Conservation (phyloP, 2,797 vertebrate genomes). For the Crenichthys baileyi region DNA sequence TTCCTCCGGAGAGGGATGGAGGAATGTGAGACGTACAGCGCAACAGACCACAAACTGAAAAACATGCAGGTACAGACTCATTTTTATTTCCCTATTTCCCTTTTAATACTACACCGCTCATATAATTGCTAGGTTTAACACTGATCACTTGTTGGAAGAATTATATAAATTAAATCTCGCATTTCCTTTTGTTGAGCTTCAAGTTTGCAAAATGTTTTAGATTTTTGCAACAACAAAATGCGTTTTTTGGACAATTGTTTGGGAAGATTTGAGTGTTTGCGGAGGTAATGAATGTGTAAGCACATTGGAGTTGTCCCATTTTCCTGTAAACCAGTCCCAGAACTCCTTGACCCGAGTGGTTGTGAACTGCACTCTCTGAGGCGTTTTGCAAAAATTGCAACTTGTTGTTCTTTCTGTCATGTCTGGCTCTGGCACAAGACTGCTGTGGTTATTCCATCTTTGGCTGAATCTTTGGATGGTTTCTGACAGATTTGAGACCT, state of each 20-base stretch:
- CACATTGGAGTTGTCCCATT: conserved; percentile 45
- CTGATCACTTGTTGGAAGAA: not conserved
- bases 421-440: conserved; percentile 66
- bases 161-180: not conserved
- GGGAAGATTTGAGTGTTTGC: conserved; percentile 15
- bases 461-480: conserved; percentile 58
- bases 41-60: conserved; percentile 75
- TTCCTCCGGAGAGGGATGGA: conserved; percentile 81
- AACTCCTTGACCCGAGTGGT: conserved; percentile 43
- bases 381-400: conserved; percentile 54
- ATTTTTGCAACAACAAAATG: conserved; percentile 6
- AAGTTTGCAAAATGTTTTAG: conserved; percentile 1
- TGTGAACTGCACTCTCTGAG: conserved; percentile 47
- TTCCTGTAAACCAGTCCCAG: conserved; percentile 49
- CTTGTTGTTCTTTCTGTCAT: conserved; percentile 72
- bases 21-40: conserved; percentile 78
- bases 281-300: conserved; percentile 34
- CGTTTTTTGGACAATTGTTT: not conserved
- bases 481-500: conserved; percentile 66
- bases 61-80: conserved; percentile 76
- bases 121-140: not conserved
- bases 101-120: not conserved
- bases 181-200: not conserved
- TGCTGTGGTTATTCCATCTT: conserved; percentile 61
- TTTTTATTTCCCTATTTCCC: not conserved